Evolutionary conservation across 37 sponge, comb jelly and placozoan genomes (phyloP).

Genomic region (Spongilla lacustris): DNA sequence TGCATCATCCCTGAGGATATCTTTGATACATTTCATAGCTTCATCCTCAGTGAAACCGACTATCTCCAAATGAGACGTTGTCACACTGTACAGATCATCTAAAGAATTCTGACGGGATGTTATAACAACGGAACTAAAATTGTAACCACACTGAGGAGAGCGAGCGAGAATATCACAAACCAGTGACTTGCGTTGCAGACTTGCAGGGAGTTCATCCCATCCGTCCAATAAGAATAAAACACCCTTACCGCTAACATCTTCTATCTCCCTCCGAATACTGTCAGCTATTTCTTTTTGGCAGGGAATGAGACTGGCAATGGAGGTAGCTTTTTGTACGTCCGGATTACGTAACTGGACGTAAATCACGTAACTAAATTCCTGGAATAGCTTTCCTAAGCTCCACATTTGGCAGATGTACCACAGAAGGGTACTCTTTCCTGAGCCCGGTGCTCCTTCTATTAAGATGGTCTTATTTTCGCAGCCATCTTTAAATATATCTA

Average conservation of each 20-base stretch:
- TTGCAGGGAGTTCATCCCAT: conserved; percentile 11
- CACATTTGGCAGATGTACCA: neutral
- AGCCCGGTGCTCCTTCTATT: neutral
- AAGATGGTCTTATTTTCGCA: neutral
- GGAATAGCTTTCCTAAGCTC: neutral
- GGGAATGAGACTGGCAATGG: too few relatives aligned
- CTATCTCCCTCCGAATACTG: too few relatives aligned
- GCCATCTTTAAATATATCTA: neutral
- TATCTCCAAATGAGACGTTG: neutral
- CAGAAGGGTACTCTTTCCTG: neutral
- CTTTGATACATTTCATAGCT: neutral
- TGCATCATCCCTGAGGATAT: neutral
- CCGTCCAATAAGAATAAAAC: neutral
- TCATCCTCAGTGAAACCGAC: too few relatives aligned
- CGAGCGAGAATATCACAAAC: neutral
- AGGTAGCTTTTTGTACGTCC: neutral
- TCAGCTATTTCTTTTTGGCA: too few relatives aligned
- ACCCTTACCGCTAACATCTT: neutral
- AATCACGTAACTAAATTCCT: neutral
- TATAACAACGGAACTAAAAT: conserved; percentile 1
- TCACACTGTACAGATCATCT: neutral
- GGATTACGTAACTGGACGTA: neutral
- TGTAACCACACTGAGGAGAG: neutral
- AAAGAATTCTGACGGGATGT: conserved; percentile 5
- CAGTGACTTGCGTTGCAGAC: neutral